These are phyloP conservation scores for Fregetta grallaria DNA, from an alignment of 2,113 vertebrate species.

Conservation along the genomic window DNA sequence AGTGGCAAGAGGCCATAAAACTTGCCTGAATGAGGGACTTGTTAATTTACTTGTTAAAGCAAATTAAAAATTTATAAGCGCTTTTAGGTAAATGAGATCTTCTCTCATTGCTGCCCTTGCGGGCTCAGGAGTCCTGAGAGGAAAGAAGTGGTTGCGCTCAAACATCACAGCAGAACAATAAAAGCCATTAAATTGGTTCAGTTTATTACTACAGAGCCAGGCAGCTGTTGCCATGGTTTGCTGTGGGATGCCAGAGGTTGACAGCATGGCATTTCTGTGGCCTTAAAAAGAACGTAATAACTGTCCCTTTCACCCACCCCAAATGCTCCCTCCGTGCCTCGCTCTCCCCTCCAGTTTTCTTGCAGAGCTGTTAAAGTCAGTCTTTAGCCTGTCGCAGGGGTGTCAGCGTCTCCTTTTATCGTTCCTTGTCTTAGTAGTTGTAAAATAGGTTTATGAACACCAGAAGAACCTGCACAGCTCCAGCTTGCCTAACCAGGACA, in stretches of 20 bases:
- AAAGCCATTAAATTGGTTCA: slow-evolving; percentile 94
- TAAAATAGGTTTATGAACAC: not conserved
- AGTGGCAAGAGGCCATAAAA: slow-evolving; percentile 97
- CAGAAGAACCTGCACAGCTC: not conserved
- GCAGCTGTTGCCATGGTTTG: slow-evolving; percentile 92
- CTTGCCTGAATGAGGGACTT: slow-evolving; percentile 99
- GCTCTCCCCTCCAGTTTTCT: accelerated
- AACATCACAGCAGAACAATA: slow-evolving; percentile 95
- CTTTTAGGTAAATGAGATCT: slow-evolving; percentile 99
- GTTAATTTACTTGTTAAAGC: slow-evolving; percentile 99
- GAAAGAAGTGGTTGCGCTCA: slow-evolving; percentile 86
- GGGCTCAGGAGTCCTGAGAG: slow-evolving; percentile 87
- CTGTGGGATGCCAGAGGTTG: slow-evolving; percentile 84
- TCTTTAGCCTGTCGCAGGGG: not conserved
- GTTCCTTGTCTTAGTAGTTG: not conserved
- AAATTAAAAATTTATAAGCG: slow-evolving; percentile 99
- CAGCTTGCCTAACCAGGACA: not conserved
- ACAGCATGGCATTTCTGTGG: slow-evolving; percentile 76
- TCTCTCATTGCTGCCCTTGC: slow-evolving; percentile 92
- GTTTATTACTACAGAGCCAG: slow-evolving; percentile 87
- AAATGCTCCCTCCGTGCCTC: not conserved
- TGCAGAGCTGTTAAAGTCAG: not conserved
- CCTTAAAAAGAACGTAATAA: not conserved
- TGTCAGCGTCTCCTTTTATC: not conserved
- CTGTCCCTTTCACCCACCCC: not conserved